Percentiles rank a stretch among this genome's conserved stretches.
Evolutionary conservation across 1,140 invertebrate species (phyloP).

Genomic region (Acarapis woodi): DNA sequence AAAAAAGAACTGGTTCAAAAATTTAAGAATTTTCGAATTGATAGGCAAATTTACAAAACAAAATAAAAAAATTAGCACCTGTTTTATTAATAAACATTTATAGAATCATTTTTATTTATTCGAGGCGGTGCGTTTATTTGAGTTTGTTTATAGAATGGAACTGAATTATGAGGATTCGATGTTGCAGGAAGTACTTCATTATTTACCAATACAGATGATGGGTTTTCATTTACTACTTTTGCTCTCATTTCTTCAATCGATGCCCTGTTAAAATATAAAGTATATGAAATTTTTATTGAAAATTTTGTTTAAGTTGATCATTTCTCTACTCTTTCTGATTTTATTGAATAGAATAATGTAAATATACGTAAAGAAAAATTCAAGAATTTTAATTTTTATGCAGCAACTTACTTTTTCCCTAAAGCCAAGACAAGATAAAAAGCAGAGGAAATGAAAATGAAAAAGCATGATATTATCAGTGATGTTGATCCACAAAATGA

Average conservation of each 20-base stretch:
- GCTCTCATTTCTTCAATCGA: constrained; percentile 1
- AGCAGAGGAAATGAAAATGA: background rate
- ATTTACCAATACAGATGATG: background rate
- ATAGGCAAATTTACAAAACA: no score
- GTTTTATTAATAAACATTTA: no score
- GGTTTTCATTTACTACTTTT: background rate
- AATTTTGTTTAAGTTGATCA: background rate
- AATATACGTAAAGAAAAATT: no score
- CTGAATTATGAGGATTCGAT: background rate
- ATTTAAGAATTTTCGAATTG: no score
- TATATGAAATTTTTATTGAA: background rate
- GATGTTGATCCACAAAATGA: background rate
- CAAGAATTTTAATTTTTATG: no score
- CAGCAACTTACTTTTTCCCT: background rate
- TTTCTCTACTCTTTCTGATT: no score
- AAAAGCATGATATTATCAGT: background rate
- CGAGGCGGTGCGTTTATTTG: no score
- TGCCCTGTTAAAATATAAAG: background rate
- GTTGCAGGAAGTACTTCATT: background rate
- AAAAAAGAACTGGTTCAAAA: no score
- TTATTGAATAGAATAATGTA: no score
- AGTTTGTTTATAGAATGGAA: no score
- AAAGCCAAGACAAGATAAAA: background rate
- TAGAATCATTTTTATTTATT: no score
- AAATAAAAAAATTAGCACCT: no score